Percentiles rank a stretch among this genome's conserved stretches.
Conservation (phyloP, 1,140 invertebrate genomes). For the Dendrolimus punctatus region DNA sequence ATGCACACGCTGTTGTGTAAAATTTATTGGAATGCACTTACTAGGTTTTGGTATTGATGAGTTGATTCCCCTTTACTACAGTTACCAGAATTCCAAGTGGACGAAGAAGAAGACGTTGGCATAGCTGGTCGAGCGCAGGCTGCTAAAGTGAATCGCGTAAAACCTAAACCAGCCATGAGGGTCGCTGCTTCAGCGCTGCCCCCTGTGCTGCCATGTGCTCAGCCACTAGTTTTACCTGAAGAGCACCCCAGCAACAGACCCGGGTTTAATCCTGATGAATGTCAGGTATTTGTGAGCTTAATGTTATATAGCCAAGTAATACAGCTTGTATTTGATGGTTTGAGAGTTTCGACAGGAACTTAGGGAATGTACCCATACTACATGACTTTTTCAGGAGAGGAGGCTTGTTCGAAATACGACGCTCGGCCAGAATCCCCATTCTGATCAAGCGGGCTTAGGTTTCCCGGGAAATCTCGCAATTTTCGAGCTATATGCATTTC, state of each 20-base stretch:
- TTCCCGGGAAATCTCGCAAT: too few species aligned
- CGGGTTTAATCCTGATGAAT: slow-evolving; percentile 42
- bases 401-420: too few species aligned
- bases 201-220: slow-evolving; percentile 34
- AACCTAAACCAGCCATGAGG: slow-evolving; percentile 17
- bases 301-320: slow-evolving; percentile 1
- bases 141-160: slow-evolving; percentile 4
- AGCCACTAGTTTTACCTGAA: slow-evolving; percentile 48
- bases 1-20: too few species aligned
- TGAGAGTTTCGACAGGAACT: too few species aligned
- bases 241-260: slow-evolving; percentile 38
- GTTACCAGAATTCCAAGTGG: slow-evolving; percentile 56
- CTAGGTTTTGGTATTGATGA: neutral
- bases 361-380: too few species aligned
- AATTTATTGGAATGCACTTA: neutral
- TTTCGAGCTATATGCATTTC: too few species aligned
- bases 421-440: too few species aligned
- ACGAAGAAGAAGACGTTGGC: slow-evolving; percentile 50
- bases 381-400: too few species aligned
- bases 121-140: slow-evolving; percentile 13
- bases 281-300: slow-evolving; percentile 30
- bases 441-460: too few species aligned
- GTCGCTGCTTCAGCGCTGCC: slow-evolving; percentile 40
- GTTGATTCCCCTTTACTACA: slow-evolving; percentile 11
- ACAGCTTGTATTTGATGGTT: too few species aligned